Conservation (phyloP, 2,113 vertebrate genomes). For the Xiphophorus maculatus region DNA sequence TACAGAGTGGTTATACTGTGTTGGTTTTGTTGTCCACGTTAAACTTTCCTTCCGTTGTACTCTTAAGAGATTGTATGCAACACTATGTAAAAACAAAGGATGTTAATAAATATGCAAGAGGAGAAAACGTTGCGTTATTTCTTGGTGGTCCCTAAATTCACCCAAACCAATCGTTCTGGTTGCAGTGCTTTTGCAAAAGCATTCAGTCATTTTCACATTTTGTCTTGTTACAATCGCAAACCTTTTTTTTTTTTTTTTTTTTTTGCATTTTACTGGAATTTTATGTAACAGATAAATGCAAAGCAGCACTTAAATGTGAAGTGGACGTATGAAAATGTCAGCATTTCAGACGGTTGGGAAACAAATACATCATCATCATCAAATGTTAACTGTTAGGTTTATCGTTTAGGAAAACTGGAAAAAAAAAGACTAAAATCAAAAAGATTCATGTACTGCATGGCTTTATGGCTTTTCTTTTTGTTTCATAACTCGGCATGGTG, state of each 20-base stretch:
- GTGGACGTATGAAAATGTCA: too few species aligned
- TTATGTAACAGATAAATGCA: too few species aligned
- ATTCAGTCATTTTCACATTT: too few species aligned
- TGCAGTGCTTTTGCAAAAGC: not conserved
- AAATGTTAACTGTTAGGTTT: too few species aligned
- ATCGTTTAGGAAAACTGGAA: too few species aligned
- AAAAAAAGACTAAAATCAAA: not conserved
- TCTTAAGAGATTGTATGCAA: constrained; percentile 71
- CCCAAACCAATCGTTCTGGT: not conserved
- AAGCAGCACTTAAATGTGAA: too few species aligned
- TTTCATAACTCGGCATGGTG: not conserved
- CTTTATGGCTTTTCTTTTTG: not conserved
- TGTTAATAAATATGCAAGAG: constrained; percentile 71
- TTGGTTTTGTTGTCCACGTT: constrained; percentile 18
- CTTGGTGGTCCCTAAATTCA: not conserved
- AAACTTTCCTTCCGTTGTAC: constrained; percentile 45
- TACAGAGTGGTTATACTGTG: constrained; percentile 33
- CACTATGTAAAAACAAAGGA: constrained; percentile 64
- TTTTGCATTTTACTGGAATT: too few species aligned
- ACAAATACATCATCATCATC: too few species aligned
- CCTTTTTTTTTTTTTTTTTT: too few species aligned
- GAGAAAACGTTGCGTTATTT: constrained; percentile 2
- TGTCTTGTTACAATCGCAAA: too few species aligned
- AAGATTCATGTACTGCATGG: not conserved
- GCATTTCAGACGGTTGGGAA: not conserved